Evolutionary conservation across 2,888 invertebrate species (phyloP).

Genomic region (Horisme vitalbata): DNA sequence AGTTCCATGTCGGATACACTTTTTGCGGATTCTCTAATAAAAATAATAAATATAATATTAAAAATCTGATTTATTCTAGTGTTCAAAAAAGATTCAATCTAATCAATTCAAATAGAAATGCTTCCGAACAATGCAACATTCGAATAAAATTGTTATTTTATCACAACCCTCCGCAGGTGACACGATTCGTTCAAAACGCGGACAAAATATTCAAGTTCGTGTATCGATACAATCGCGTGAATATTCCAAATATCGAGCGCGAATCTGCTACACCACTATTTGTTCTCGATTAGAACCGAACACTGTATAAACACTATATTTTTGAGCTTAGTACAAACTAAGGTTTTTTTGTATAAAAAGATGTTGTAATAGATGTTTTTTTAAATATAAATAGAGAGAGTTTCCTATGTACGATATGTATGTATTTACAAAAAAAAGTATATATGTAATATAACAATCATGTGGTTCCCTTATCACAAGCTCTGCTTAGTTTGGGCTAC

Average conservation of each 20-base stretch:
- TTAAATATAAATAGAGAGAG: too few species aligned
- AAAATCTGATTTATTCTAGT: background rate
- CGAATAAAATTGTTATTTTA: conserved; percentile 53
- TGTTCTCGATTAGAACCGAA: conserved; percentile 41
- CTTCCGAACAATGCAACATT: conserved; percentile 36
- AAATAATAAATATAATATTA: background rate
- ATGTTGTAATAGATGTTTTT: too few species aligned
- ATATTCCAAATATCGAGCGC: conserved; percentile 62
- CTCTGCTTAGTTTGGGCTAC: too few species aligned
- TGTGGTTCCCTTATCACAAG: too few species aligned
- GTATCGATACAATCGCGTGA: conserved; percentile 68
- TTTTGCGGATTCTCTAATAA: too few species aligned
- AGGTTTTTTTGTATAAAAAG: too few species aligned
- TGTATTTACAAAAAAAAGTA: too few species aligned
- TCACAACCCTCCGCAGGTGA: conserved; percentile 49
- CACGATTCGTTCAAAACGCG: conserved; percentile 59
- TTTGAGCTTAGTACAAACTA: too few species aligned
- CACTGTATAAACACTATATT: too few species aligned
- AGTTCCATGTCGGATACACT: too few species aligned
- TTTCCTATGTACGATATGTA: too few species aligned
- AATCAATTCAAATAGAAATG: conserved; percentile 30
- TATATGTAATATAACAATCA: too few species aligned
- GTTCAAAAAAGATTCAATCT: conserved; percentile 13
- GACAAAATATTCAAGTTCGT: conserved; percentile 67
- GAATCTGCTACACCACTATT: conserved; percentile 49